Evolutionary conservation across 2,113 vertebrate genomes (phyloP).

Genomic region (Smithornis capensis): DNA sequence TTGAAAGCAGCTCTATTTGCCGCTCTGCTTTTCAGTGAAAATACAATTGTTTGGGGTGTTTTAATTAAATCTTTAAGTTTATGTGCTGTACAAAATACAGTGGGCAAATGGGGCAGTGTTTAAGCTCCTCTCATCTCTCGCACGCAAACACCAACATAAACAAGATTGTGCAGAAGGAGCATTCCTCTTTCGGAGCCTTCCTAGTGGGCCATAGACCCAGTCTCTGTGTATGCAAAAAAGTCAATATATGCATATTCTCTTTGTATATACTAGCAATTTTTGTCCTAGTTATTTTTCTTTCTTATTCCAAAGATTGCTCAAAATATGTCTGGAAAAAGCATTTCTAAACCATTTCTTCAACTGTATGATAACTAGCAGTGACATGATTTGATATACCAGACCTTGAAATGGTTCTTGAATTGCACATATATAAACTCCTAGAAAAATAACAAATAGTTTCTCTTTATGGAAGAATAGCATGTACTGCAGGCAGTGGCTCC

Average conservation of each 20-base stretch:
- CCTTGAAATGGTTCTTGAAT: not conserved
- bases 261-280: not conserved
- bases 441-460: not conserved
- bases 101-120: not conserved
- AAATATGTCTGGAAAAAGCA: not conserved
- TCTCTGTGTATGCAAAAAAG: not conserved
- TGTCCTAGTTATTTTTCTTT: not conserved
- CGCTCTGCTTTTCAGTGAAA: not conserved
- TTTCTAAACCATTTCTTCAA: not conserved
- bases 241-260: not conserved
- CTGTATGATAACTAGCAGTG: not conserved
- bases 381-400: not conserved
- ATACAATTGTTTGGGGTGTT: not conserved
- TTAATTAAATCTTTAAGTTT: not conserved
- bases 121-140: not conserved
- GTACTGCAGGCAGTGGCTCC: not conserved
- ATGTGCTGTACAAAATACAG: not conserved
- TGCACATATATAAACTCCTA: not conserved
- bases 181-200: not conserved
- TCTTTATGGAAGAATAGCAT: not conserved
- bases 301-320: not conserved
- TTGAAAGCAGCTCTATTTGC: constrained; percentile 50
- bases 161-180: not conserved
- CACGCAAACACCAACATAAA: not conserved
- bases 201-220: not conserved